A percentile compares a stretch with the other conserved stretches of the same genome.
Evolutionary conservation across 2,888 invertebrate species (phyloP).

Genomic region (Lathronympha strigana): DNA sequence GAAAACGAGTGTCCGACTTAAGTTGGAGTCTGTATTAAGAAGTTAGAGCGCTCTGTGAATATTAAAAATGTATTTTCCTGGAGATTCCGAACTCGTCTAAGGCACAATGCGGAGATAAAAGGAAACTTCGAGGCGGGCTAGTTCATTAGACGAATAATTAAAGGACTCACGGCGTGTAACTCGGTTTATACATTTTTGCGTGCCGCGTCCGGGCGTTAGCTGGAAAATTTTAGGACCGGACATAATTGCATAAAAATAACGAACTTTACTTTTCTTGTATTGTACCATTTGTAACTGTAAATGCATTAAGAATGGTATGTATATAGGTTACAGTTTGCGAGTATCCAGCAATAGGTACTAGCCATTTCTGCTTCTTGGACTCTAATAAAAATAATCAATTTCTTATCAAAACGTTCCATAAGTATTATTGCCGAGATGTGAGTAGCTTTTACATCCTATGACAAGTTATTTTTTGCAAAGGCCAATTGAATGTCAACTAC

Average conservation of each 20-base stretch:
- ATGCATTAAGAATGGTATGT: too few relatives aligned
- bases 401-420: slow-evolving; percentile 3
- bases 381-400: not conserved
- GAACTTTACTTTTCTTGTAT: too few relatives aligned
- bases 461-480: slow-evolving; percentile 15
- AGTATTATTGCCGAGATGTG: not conserved
- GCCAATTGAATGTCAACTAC: slow-evolving; percentile 28
- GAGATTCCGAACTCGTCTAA: slow-evolving; percentile 49
- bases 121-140: slow-evolving; percentile 52
- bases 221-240: not conserved
- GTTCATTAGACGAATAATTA: slow-evolving; percentile 61
- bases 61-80: slow-evolving; percentile 53
- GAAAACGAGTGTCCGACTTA: slow-evolving; percentile 39
- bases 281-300: too few relatives aligned
- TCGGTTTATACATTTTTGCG: not conserved
- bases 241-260: not conserved
- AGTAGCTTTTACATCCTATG: slow-evolving; percentile 6
- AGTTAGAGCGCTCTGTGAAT: slow-evolving; percentile 46
- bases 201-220: not conserved
- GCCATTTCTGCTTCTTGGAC: not conserved
- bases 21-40: slow-evolving; percentile 37
- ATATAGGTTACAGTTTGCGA: too few relatives aligned
- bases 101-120: slow-evolving; percentile 55
- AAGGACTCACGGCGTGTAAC: not conserved
- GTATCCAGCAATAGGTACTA: not conserved